Conservation (phyloP, 2,113 vertebrate species). For the Bos indicus region DNA sequence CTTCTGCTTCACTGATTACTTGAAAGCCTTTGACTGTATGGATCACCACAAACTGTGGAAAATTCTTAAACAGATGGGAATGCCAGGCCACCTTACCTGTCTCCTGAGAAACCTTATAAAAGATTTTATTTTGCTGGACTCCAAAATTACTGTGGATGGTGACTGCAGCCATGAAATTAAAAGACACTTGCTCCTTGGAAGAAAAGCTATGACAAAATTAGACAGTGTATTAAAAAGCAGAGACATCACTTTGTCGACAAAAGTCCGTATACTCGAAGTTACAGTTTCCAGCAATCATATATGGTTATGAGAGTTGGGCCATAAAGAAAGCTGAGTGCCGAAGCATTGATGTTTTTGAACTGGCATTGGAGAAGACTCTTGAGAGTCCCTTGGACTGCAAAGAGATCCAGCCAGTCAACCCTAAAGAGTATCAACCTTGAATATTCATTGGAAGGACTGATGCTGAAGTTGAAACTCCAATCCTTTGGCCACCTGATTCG, state of each 20-base stretch:
- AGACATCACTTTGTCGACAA: neutral
- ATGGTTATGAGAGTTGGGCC: neutral
- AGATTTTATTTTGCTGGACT: neutral
- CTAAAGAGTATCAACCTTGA: neutral
- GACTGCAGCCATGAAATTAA: neutral
- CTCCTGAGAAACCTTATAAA: neutral
- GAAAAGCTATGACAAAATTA: neutral
- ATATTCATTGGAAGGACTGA: neutral
- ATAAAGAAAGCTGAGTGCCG: neutral
- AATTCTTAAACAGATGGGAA: neutral
- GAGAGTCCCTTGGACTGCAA: neutral
- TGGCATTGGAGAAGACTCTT: neutral
- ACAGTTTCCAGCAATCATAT: neutral
- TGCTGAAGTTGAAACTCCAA: neutral
- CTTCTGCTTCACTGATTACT: neutral
- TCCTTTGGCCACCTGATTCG: neutral
- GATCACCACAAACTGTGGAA: neutral
- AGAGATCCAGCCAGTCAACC: neutral
- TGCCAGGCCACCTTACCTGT: neutral
- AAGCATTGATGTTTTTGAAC: neutral
- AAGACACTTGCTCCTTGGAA: neutral
- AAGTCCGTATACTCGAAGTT: accelerated
- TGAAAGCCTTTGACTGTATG: neutral
- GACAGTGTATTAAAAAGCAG: neutral
- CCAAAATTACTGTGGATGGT: neutral